A percentile compares a stretch with the other conserved stretches of the same genome.
These are phyloP conservation scores for Salvator merianae DNA, from an alignment of 2,113 vertebrate genomes.

Conservation along the genomic window DNA sequence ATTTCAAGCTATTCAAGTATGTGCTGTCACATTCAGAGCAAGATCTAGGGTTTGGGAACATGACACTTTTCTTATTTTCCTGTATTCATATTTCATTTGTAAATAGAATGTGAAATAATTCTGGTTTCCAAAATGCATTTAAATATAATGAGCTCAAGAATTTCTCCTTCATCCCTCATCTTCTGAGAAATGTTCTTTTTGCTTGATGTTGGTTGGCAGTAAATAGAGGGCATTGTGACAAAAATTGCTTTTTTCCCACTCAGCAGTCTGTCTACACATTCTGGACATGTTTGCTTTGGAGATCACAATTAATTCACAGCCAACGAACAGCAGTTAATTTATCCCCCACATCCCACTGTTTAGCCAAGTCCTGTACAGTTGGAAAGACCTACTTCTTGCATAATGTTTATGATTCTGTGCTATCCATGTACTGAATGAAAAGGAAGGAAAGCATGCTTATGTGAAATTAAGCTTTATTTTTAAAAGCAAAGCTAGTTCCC, in stretches of 20 bases:
- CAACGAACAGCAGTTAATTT: not conserved
- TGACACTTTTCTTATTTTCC: not conserved
- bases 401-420: not conserved
- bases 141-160: not conserved
- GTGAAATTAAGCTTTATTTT: not conserved
- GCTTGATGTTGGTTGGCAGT: not conserved
- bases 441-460: not conserved
- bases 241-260: conserved; percentile 7
- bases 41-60: not conserved
- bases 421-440: not conserved
- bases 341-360: not conserved
- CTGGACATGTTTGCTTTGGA: conserved; percentile 51
- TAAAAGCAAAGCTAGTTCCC: not conserved
- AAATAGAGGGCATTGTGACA: not conserved
- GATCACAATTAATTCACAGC: conserved; percentile 22
- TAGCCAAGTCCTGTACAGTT: not conserved
- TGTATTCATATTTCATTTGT: not conserved
- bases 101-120: not conserved
- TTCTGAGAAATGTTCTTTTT: conserved; percentile 17
- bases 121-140: not conserved
- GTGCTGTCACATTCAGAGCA: not conserved
- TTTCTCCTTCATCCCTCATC: not conserved
- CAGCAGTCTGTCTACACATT: conserved; percentile 32
- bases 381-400: not conserved
- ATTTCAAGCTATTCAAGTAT: not conserved